A percentile compares a stretch with the other conserved stretches of the same genome.
These are phyloP conservation scores for Pseudomyrmex concolor DNA, from an alignment of 1,140 invertebrate species.

Conservation along the genomic window DNA sequence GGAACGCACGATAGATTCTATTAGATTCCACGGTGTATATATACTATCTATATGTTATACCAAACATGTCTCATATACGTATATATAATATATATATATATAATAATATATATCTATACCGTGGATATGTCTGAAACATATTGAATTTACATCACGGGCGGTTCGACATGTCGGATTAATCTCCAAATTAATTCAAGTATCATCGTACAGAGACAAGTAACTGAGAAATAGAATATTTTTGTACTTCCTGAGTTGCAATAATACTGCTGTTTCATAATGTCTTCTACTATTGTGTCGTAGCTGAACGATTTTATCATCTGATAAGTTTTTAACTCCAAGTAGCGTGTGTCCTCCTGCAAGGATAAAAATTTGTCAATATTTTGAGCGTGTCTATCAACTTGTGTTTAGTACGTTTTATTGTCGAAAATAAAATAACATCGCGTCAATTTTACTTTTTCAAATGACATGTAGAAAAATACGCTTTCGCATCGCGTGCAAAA, in stretches of 20 bases:
- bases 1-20: too few relatives aligned
- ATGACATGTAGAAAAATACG: not conserved
- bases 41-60: too few relatives aligned
- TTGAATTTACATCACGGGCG: too few relatives aligned
- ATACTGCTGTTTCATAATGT: conserved; percentile 38
- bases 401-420: not conserved
- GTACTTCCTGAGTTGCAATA: conserved; percentile 45
- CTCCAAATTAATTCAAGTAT: too few relatives aligned
- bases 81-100: too few relatives aligned
- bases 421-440: conserved; percentile 31
- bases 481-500: not conserved
- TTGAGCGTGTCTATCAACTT: too few relatives aligned
- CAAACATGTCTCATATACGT: too few relatives aligned
- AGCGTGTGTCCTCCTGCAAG: conserved; percentile 73
- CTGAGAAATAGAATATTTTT: not conserved
- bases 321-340: conserved; percentile 64
- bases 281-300: conserved; percentile 72
- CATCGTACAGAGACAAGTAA: conserved; percentile 4
- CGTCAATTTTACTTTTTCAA: not conserved
- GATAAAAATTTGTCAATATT: conserved; percentile 25
- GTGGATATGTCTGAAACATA: too few relatives aligned
- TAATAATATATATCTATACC: too few relatives aligned
- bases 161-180: too few relatives aligned
- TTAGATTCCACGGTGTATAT: too few relatives aligned
- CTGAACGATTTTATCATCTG: conserved; percentile 57